Percentiles rank a stretch among this genome's conserved stretches.
Conservation (phyloP, 2,888 invertebrate genomes). For the Ariolimax columbianus region DNA sequence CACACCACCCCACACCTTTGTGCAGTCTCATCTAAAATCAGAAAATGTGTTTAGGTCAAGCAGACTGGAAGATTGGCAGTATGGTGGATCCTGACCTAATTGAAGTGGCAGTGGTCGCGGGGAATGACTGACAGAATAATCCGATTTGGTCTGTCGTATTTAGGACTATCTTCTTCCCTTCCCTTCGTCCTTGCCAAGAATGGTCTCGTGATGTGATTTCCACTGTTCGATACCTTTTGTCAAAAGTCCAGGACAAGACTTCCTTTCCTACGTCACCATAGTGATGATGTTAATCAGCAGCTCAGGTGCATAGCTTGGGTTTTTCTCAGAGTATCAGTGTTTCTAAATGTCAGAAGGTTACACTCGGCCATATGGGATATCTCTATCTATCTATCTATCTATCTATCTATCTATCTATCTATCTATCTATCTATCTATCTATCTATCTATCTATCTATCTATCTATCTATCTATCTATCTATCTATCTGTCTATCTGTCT, state of each 20-base stretch:
- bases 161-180: neutral
- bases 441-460: conserved; percentile 5
- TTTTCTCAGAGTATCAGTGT: too few relatives aligned
- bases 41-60: neutral
- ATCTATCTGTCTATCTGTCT: conserved; percentile 1
- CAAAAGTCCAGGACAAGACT: too few relatives aligned
- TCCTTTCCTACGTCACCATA: too few relatives aligned
- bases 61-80: conserved; percentile 3
- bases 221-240: neutral
- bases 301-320: too few relatives aligned
- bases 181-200: neutral
- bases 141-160: conserved; percentile 9
- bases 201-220: neutral
- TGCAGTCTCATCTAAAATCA: neutral
- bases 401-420: conserved; percentile 14
- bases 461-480: neutral
- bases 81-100: conserved; percentile 4
- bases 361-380: too few relatives aligned
- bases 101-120: neutral
- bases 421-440: conserved; percentile 14
- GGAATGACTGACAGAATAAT: conserved; percentile 6
- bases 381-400: too few relatives aligned
- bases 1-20: too few relatives aligned
- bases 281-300: too few relatives aligned
- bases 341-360: too few relatives aligned